A percentile compares a stretch with the other conserved stretches of the same genome.
Conservation (phyloP, 2,888 invertebrate species). For the Anoplius nigerrimus region DNA sequence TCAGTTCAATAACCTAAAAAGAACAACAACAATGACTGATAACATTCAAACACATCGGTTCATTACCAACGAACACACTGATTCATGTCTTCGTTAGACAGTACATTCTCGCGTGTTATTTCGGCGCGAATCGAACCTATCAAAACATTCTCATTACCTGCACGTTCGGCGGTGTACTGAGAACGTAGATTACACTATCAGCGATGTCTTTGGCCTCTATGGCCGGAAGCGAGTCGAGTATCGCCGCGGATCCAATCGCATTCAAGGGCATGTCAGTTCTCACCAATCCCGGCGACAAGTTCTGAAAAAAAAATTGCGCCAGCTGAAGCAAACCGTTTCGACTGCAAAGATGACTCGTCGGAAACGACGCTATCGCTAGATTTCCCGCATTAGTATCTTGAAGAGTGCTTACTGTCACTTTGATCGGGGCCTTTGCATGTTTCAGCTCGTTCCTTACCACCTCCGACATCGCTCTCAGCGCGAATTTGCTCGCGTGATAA, state of each 20-base stretch:
- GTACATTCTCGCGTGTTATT: too few relatives aligned
- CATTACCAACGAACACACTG: too few relatives aligned
- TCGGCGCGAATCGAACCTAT: too few relatives aligned
- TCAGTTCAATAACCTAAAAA: too few relatives aligned
- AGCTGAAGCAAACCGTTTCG: neutral
- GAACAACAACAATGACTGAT: too few relatives aligned
- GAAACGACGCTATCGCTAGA: neutral
- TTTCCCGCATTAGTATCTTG: too few relatives aligned
- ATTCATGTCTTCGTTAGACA: too few relatives aligned
- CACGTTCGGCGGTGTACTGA: slow-evolving; percentile 59
- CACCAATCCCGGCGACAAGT: slow-evolving; percentile 58
- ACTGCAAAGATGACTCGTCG: neutral
- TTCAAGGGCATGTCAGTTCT: slow-evolving; percentile 46
- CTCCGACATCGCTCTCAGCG: slow-evolving; percentile 76
- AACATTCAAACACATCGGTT: too few relatives aligned
- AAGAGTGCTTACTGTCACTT: slow-evolving; percentile 68
- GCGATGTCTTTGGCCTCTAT: slow-evolving; percentile 31
- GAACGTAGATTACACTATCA: slow-evolving; percentile 30
- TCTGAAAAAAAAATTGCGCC: slow-evolving; percentile 38
- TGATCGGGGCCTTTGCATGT: slow-evolving; percentile 67
- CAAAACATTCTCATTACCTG: slow-evolving; percentile 44
- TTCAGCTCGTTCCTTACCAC: slow-evolving; percentile 76
- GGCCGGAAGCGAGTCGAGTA: slow-evolving; percentile 27
- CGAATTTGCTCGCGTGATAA: slow-evolving; percentile 77
- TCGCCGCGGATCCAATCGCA: neutral